Conservation (phyloP, 2,797 vertebrate genomes). For the Pangasius sanitwongsei region DNA sequence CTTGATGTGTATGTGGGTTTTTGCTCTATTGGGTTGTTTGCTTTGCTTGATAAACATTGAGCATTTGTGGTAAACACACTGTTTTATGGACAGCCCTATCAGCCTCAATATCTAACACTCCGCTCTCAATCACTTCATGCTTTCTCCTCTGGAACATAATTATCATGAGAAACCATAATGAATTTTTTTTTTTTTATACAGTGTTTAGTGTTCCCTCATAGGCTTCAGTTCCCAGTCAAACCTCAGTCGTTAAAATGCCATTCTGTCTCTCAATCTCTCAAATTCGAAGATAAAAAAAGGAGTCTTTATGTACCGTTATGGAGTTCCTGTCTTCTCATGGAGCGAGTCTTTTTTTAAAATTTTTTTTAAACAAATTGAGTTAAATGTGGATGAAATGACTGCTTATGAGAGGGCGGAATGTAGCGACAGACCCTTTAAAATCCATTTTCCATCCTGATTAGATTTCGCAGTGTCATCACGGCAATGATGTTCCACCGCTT, state of each 20-base stretch:
- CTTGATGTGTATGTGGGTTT: conserved; percentile 52
- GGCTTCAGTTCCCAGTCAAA: conserved; percentile 70
- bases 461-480: conserved; percentile 71
- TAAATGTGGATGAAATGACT: conserved; percentile 73
- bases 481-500: conserved; percentile 69
- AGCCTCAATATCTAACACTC: neutral
- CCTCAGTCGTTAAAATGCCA: conserved; percentile 63
- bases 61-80: neutral
- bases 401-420: conserved; percentile 72
- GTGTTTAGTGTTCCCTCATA: conserved; percentile 77
- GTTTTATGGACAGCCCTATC: neutral
- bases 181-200: conserved; percentile 65
- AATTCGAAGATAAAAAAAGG: conserved; percentile 54
- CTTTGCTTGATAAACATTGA: conserved; percentile 5
- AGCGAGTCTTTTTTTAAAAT: conserved; percentile 56
- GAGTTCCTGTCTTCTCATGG: conserved; percentile 68
- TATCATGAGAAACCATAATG: conserved; percentile 71
- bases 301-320: conserved; percentile 66
- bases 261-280: conserved; percentile 56
- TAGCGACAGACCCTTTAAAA: conserved; percentile 77
- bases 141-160: conserved; percentile 60
- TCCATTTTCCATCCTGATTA: conserved; percentile 77
- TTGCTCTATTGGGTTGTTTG: conserved; percentile 35
- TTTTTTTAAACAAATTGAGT: conserved; percentile 72
- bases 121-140: conserved; percentile 1